Evolutionary conservation across 1,140 invertebrate genomes (phyloP), one percentile per base, ranked within the genome.

Genomic region (Euura saliciscinereae): DNA sequence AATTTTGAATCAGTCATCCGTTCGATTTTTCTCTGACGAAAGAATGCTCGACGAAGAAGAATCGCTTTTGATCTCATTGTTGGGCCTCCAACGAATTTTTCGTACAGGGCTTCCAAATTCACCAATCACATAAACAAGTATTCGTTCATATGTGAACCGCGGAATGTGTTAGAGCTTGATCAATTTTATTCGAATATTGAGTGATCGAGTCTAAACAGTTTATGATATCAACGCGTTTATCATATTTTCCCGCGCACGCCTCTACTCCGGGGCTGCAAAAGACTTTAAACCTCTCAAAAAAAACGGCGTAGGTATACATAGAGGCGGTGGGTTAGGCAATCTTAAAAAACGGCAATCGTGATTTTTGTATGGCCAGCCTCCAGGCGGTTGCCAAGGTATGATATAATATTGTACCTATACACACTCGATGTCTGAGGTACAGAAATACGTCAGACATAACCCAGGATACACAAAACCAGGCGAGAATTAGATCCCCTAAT

Each of bases 101-200:
- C 28, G 28, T 28, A 28, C 28, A 28, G 28, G 28, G 28, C 28
- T 28, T 28, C 28, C 28, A 28, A 28, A 28, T 28, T 28, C 28
- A 28, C 28, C 28, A 28, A 28, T 28, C 28, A 28, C 28, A 28
- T 28, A 28, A 28, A 28, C 28, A 28, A 28, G 28, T 28, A 28
- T 28, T 28, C 28, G 28, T 28, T 28, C 28, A 28, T 28, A 28
- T 28, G 28, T 28, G 28, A 28, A 28, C 28, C 28, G 28, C 28
- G 28, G 28, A 28, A 28, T 28, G 28, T 28, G 28, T 28, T 28
- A 28, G 28, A 28, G 28, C 28, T 28, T 28, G 28, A 28, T 28
- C 28, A 59, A 59, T 59, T 59, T 59, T n/a, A 59, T 59, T n/a
- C 46, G n/a, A 7, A 51, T 51, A 51, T 51, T 51, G n/a, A 51